Evolutionary conservation across 2,888 invertebrate genomes (phyloP).

Genomic region (Drosophila monieri): DNA sequence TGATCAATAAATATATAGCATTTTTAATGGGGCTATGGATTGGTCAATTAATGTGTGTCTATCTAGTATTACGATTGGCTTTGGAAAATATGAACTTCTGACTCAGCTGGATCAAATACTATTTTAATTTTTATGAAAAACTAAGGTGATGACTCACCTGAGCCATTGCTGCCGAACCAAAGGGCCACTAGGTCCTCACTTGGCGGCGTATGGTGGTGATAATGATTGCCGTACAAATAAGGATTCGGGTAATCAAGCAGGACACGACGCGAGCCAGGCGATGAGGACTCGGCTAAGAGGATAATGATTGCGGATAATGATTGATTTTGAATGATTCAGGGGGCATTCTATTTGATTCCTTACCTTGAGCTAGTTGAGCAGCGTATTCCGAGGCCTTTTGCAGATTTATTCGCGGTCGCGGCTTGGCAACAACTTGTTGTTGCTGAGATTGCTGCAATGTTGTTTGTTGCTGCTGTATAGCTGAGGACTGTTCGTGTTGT

Average conservation of each 20-base stretch:
- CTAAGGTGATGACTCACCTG: constrained; percentile 84
- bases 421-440: constrained; percentile 76
- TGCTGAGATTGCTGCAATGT: constrained; percentile 67
- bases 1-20: background rate
- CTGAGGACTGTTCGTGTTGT: constrained; percentile 3
- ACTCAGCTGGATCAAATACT: background rate
- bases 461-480: constrained; percentile 56
- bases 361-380: constrained; percentile 83
- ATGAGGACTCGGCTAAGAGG: constrained; percentile 82
- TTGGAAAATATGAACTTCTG: background rate
- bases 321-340: constrained; percentile 1
- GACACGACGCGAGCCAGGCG: constrained; percentile 84
- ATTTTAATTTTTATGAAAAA: background rate
- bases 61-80: background rate
- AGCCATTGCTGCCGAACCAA: constrained; percentile 88
- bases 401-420: constrained; percentile 83
- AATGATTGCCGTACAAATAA: constrained; percentile 84
- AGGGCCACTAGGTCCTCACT: constrained; percentile 91
- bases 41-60: background rate
- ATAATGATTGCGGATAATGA: constrained; percentile 2
- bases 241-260: constrained; percentile 84
- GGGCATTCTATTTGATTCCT: constrained; percentile 27
- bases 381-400: constrained; percentile 84
- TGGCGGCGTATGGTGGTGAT: constrained; percentile 85
- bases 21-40: background rate